Evolutionary conservation across 1,140 invertebrate genomes (phyloP), one percentile per base, ranked within the genome.

Genomic region (Achatina immaculata): DNA sequence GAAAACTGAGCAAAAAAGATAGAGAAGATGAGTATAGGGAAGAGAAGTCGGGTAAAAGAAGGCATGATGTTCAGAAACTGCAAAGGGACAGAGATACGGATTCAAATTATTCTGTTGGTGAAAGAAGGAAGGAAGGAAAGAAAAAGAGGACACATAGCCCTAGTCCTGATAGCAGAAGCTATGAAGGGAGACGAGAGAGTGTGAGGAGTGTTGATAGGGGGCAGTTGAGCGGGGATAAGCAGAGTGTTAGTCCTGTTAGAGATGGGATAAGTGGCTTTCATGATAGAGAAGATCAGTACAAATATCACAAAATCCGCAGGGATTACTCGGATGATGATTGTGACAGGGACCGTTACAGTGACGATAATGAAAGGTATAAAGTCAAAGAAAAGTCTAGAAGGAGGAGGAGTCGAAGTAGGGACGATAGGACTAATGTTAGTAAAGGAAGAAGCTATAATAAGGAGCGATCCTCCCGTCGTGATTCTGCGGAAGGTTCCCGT

Each of bases 381-480:
- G 55, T 34, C 3, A 45, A 43, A 62, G 76, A 68, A 36, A 68
- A 36, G 24, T 36, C 31, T 48, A 45, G 43, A 42, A 68, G 28
- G 16, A 45, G 36, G 4, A 66, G 62, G 34, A 78, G 76, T 68
- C 11, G 9, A 65, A 68, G 76, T 68, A 78, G 58, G 62, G 76
- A 78, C 31, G 55, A 58, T 36, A 45, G 72, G 21, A 43, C 31
- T 21, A 11, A 36, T 73, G 43, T 34, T 65, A 68, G 65, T 31
- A 79, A 69, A 45, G 7, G 48, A n/a, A 80, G 77, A 69, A 82
- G 81, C 42, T 66, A 45, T 19, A 78, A 82, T 68, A 78, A 45
- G 40, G 66, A 80, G 6, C 69, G 66, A 68, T 73, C 40, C 51
- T 73, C 69, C 2, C 45, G 69, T n/a, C 69, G 36, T 28, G 62